Conservation (phyloP, 30 jellyfish, hydroid and myxozoan species). For the Aurelia coerulea region DNA sequence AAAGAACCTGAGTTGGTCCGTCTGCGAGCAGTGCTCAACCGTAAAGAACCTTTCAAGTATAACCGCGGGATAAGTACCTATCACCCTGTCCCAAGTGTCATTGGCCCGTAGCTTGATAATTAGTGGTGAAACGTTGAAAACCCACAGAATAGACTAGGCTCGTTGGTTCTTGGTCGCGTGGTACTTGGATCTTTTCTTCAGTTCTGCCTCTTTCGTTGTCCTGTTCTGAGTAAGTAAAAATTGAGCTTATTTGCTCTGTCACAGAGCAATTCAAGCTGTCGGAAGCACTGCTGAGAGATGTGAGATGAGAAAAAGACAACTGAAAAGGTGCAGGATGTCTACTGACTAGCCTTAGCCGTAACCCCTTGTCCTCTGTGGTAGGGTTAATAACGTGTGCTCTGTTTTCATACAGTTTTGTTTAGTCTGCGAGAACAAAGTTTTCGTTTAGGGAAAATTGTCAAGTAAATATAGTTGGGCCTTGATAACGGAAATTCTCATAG, state of each 20-base stretch:
- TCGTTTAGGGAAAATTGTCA: too few species aligned
- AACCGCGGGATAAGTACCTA: slow-evolving; percentile 56
- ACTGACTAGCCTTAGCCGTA: slow-evolving; percentile 32
- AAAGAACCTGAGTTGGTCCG: slow-evolving; percentile 31
- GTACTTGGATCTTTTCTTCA: too few species aligned
- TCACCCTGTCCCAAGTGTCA: slow-evolving; percentile 24
- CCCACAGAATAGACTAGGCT: slow-evolving; percentile 18
- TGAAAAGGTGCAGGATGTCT: not conserved
- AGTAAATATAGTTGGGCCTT: too few species aligned
- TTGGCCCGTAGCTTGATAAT: slow-evolving; percentile 61
- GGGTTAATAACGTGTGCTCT: too few species aligned
- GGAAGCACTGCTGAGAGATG: slow-evolving; percentile 56
- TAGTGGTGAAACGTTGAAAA: slow-evolving; percentile 38
- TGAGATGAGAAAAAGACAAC: slow-evolving; percentile 19
- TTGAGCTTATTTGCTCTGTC: slow-evolving; percentile 1
- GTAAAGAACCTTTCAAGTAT: slow-evolving; percentile 29
- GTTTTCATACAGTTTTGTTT: too few species aligned
- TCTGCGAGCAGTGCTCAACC: slow-evolving; percentile 75
- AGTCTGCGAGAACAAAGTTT: too few species aligned
- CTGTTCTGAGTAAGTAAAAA: slow-evolving; percentile 1
- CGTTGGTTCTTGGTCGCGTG: not conserved
- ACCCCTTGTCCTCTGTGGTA: slow-evolving; percentile 51
- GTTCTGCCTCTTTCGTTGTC: too few species aligned
- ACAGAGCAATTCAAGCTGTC: slow-evolving; percentile 41
- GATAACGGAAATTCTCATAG: too few species aligned